Evolutionary conservation across 1,140 invertebrate species (phyloP).

Genomic region (Lanistes nyassanus): DNA sequence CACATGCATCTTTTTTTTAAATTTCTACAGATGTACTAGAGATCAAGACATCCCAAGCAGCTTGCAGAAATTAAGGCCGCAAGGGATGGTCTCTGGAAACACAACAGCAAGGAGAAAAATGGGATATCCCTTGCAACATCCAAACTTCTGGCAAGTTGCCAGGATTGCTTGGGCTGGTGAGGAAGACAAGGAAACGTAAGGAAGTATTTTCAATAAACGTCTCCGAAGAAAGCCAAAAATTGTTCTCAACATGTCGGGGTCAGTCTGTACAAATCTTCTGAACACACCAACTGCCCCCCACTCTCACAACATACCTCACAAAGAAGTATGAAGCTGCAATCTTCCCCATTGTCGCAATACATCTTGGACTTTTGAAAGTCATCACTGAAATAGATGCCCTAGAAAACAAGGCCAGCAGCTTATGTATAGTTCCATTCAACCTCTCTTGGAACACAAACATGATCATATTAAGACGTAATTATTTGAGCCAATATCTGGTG

Average conservation of each 20-base stretch:
- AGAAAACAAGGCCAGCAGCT: conserved; percentile 23
- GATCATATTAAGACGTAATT: neutral
- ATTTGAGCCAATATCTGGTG: neutral
- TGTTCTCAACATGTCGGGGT: neutral
- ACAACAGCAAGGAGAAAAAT: too few relatives aligned
- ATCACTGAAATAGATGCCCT: conserved; percentile 68
- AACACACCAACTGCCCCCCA: neutral
- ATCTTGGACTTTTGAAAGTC: conserved; percentile 60
- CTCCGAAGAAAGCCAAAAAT: neutral
- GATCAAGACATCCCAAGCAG: too few relatives aligned
- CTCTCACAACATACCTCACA: conserved; percentile 55
- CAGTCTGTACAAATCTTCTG: too few relatives aligned
- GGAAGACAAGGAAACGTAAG: neutral
- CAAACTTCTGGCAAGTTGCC: too few relatives aligned
- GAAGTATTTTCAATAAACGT: neutral
- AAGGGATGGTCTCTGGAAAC: neutral
- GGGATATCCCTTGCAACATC: too few relatives aligned
- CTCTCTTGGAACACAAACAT: conserved; percentile 3
- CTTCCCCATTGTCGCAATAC: conserved; percentile 43
- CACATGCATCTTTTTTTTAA: too few relatives aligned
- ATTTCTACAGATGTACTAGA: too few relatives aligned
- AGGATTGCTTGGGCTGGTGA: too few relatives aligned
- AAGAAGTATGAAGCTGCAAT: conserved; percentile 42
- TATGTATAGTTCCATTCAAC: too few relatives aligned
- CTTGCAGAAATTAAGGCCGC: too few relatives aligned